A percentile compares a stretch with the other conserved stretches of the same genome.
phyloP scores from a whole-genome alignment of 2,113 vertebrate genomes.

The Xenotilapia caudafasciata region DNA sequence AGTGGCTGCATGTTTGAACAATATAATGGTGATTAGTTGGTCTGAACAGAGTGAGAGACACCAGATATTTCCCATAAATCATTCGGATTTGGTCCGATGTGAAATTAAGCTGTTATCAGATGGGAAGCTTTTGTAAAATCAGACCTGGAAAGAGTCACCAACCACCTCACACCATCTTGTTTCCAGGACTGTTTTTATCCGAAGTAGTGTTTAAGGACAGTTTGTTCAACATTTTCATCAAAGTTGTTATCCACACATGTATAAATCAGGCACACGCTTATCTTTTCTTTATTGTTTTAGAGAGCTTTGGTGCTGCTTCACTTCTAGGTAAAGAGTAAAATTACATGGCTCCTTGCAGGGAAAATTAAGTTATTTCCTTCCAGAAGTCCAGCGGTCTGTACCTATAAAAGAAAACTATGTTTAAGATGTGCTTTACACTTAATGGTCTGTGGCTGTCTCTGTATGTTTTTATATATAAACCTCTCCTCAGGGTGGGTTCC shows the following conservation, averaged over 20 bases:
- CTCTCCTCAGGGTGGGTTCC: background rate
- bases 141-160: background rate
- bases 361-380: background rate
- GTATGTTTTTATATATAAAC: background rate
- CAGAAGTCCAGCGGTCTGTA: background rate
- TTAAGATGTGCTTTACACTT: background rate
- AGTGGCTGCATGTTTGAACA: background rate
- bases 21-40: background rate
- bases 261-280: fast-evolving
- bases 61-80: slow-evolving; percentile 51
- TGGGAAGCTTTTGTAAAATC: background rate
- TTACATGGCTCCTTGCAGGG: background rate
- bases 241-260: background rate
- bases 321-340: background rate
- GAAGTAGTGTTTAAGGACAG: background rate
- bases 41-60: slow-evolving; percentile 7
- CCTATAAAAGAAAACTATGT: background rate
- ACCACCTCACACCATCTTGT: background rate
- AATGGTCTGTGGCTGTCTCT: background rate
- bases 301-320: background rate
- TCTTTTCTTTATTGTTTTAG: fast-evolving
- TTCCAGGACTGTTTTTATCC: background rate
- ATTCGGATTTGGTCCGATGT: background rate
- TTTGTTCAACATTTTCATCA: background rate
- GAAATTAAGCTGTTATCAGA: slow-evolving; percentile 19